Conservation (phyloP, 2,797 vertebrate genomes). For the Cyclura pinguis region DNA sequence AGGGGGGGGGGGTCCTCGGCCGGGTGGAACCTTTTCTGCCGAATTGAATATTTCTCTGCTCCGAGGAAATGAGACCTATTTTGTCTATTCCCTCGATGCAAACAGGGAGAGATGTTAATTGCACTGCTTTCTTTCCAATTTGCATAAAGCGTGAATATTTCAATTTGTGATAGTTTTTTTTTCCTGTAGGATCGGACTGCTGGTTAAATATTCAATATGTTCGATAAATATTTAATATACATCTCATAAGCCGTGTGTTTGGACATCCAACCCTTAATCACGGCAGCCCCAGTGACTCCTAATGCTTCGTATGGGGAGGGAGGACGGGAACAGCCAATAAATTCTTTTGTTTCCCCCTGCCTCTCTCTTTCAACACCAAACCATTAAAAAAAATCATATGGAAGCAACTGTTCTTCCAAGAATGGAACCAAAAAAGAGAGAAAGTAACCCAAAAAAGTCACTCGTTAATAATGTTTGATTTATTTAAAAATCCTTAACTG, state of each 20-base stretch:
- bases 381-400: not conserved
- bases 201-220: conserved; percentile 30
- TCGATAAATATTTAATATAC: conserved; percentile 21
- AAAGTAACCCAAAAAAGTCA: conserved; percentile 63
- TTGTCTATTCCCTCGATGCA: not conserved
- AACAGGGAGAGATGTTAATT: not conserved
- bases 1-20: not conserved
- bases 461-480: conserved; percentile 80
- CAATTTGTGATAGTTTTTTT: conserved; percentile 11
- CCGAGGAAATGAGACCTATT: not conserved
- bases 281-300: not conserved
- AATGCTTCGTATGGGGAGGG: not conserved
- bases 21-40: not conserved
- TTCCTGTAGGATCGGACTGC: not conserved
- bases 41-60: not conserved
- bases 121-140: not conserved
- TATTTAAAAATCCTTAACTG: conserved; percentile 85
- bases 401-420: not conserved
- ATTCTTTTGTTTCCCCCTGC: conserved; percentile 1
- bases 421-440: not conserved
- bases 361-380: not conserved
- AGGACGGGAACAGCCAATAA: not conserved
- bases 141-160: not conserved
- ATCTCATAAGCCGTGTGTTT: not conserved
- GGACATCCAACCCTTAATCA: not conserved